These are phyloP conservation scores for Ramazzottius varieornatus DNA, from an alignment of 2,888 invertebrate genomes.

Conservation along the genomic window DNA sequence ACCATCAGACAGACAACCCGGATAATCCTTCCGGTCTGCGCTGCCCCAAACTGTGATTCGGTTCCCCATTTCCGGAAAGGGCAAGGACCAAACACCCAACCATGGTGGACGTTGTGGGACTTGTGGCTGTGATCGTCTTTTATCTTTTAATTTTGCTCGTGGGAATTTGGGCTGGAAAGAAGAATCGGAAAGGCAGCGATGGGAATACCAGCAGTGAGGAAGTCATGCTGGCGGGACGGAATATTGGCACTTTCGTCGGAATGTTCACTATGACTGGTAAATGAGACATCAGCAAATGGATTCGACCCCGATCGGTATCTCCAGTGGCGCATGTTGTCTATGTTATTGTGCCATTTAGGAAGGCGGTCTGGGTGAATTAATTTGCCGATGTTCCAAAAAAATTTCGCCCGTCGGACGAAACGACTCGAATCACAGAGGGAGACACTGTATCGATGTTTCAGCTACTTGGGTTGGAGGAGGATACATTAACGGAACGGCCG, in stretches of 20 bases:
- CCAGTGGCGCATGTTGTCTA: too few species aligned
- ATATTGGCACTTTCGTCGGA: conserved; percentile 79
- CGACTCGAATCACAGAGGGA: not conserved
- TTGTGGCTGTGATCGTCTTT: conserved; percentile 78
- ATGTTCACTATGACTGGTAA: conserved; percentile 96
- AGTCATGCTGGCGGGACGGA: conserved; percentile 90
- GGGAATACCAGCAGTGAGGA: conserved; percentile 51
- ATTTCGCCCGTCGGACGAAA: too few species aligned
- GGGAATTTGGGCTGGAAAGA: conserved; percentile 88
- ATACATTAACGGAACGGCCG: conserved; percentile 95
- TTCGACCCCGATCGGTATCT: too few species aligned
- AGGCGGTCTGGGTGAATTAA: not conserved
- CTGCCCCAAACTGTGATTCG: too few species aligned
- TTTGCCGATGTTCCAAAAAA: not conserved
- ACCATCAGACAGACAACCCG: too few species aligned
- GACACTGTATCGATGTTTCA: conserved; percentile 22
- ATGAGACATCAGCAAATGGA: conserved; percentile 10
- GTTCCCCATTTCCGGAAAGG: too few species aligned
- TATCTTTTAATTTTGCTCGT: conserved; percentile 79
- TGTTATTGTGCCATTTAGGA: not conserved
- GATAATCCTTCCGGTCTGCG: too few species aligned
- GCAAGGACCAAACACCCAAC: too few species aligned
- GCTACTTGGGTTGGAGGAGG: conserved; percentile 99
- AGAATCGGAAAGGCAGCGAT: conserved; percentile 33
- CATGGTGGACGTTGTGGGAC: conserved; percentile 72